Base-by-base conservation (phyloP, 2,113 vertebrate species). In the Meleagris gallopavo region DNA sequence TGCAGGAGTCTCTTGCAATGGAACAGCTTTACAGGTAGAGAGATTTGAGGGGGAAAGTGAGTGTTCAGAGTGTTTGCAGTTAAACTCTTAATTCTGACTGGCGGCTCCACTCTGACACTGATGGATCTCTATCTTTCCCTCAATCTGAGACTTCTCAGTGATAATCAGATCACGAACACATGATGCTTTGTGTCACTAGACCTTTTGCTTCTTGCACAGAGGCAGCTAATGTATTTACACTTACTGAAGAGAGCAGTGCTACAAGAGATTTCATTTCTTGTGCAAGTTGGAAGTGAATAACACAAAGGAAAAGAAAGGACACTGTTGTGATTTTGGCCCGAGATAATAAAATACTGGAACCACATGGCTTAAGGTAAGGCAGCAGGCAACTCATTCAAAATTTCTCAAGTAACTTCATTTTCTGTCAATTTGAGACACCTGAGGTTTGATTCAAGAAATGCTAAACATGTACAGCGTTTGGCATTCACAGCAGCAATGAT, bases 261-360 rank as follows among this genome's bases (percentile, higher is more conserved):
- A 6, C 8, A 29, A 4, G 30, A 83, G 60, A 57, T 54, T 38
- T 62, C 4, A 7, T 73, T 83, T 80, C 5, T 9, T 50, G 6
- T 8, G 2, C 61, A 32, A 70, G 2, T 15, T 36, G 24, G 36
- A 83, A 80, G 21, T 6, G 9, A 76, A 66, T 45, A 19, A 16
- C 27, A 15, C 9, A 14, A 45, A 58, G 38, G 30, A 50, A 61
- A 32, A 34, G 13, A 52, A 32, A 36, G 14, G 32, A 24, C 11
- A 7, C 2, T 54, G 9, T 1, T 75, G 48, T 25, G 1, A 5
- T 6, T 58, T 58, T 73, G 36, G 15, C 27, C 45, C 0, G 1
- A 61, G 20, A 45, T 18, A 54, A 48, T 10, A 41, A 66, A 45
- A 19, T 9, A 10, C 27, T n/a, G n/a, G n/a, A n/a, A n/a, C n/a